Percentiles rank a stretch among this genome's conserved stretches.
These are phyloP conservation scores for Silurus meridionalis DNA, from an alignment of 2,113 vertebrate genomes.

Conservation along the genomic window DNA sequence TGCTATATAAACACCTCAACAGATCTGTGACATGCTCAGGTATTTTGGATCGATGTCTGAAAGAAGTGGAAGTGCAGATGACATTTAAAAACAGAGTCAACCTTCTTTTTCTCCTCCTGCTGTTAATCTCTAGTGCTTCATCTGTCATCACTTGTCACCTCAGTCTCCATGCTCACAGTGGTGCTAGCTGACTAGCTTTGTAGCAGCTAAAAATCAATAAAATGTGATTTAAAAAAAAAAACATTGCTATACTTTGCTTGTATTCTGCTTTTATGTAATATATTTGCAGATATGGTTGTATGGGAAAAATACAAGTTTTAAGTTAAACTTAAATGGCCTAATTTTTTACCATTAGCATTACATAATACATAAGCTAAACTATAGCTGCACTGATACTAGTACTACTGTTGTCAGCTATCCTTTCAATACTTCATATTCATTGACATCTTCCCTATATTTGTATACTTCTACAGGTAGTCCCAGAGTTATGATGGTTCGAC, in stretches of 20 bases:
- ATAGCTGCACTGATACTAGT: background rate
- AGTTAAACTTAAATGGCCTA: conserved; percentile 2
- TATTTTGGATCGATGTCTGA: background rate
- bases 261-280: background rate
- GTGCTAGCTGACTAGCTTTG: background rate
- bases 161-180: background rate
- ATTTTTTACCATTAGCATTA: background rate
- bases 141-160: background rate
- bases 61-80: background rate
- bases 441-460: too few species aligned
- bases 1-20: background rate
- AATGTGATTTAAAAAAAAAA: background rate
- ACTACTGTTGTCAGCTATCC: background rate
- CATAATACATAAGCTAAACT: background rate
- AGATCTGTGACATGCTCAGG: background rate
- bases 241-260: background rate
- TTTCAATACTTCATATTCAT: background rate
- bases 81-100: background rate
- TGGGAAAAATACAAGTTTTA: conserved; percentile 23
- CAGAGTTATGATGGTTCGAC: too few species aligned
- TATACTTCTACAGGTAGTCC: too few species aligned
- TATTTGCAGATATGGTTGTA: background rate
- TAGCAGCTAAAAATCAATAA: background rate
- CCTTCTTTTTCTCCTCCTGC: background rate
- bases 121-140: background rate